Percentiles rank a stretch among this genome's conserved stretches.
Conservation (phyloP, 92 coral and sea anemone genomes). For the Nematostella vectensis region DNA sequence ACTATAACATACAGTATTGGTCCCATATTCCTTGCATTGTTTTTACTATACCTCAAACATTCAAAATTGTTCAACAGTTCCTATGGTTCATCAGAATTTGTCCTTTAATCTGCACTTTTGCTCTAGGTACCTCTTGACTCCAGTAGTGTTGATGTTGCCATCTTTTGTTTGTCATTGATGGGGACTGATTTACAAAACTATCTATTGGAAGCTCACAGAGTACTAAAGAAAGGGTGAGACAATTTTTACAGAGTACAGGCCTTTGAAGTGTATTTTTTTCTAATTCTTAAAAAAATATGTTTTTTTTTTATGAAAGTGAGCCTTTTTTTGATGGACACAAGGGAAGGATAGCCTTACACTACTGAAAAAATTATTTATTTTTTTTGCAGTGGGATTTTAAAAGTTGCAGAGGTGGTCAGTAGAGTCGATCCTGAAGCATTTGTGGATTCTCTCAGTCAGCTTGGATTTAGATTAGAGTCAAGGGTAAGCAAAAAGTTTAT, state of each 20-base stretch:
- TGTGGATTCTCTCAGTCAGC: constrained; percentile 39
- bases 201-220: constrained; percentile 77
- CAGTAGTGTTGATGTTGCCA: constrained; percentile 73
- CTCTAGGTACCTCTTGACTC: constrained; percentile 70
- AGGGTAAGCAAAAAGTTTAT: constrained; percentile 36
- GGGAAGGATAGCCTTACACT: background rate
- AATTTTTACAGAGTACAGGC: background rate
- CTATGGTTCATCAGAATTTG: too few species aligned
- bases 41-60: too few species aligned
- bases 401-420: constrained; percentile 91
- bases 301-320: too few species aligned
- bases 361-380: background rate
- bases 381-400: constrained; percentile 64
- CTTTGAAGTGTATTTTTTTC: background rate
- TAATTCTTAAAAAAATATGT: too few species aligned
- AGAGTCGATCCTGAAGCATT: constrained; percentile 67
- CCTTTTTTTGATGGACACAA: too few species aligned
- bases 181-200: constrained; percentile 82
- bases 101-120: too few species aligned
- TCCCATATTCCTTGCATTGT: too few species aligned
- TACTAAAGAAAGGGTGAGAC: constrained; percentile 71
- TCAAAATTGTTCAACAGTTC: too few species aligned
- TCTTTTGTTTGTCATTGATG: constrained; percentile 90
- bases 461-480: constrained; percentile 61
- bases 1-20: too few species aligned